Evolutionary conservation across 2,797 vertebrate genomes (phyloP).

Genomic region (Apodemus agrarius): DNA sequence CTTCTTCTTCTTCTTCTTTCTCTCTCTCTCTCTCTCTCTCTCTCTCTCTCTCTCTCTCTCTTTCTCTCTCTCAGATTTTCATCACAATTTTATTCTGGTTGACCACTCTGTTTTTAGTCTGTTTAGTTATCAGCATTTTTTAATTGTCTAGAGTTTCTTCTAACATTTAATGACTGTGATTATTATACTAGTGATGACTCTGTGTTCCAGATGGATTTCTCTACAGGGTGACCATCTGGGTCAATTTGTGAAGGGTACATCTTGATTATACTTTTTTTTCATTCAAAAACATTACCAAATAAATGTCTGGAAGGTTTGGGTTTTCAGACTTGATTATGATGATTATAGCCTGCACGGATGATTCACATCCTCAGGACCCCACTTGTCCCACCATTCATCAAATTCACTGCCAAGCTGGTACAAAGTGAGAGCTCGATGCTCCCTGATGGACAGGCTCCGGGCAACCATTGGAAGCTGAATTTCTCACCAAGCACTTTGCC

Average conservation of each 20-base stretch:
- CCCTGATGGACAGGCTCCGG: not conserved
- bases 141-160: not conserved
- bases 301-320: not conserved
- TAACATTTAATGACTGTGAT: slow-evolving; percentile 5
- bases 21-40: not conserved
- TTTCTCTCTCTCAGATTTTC: not conserved
- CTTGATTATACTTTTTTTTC: not conserved
- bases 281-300: not conserved
- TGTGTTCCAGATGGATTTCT: slow-evolving; percentile 7
- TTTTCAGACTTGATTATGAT: not conserved
- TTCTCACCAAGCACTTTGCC: not conserved
- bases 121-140: not conserved
- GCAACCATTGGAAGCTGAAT: not conserved
- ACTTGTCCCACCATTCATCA: not conserved
- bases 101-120: not conserved
- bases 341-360: not conserved
- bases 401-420: not conserved
- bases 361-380: not conserved
- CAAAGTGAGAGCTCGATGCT: not conserved
- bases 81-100: not conserved
- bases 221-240: not conserved
- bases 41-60: not conserved
- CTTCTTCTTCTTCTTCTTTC: too few species aligned
- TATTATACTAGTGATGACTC: not conserved
- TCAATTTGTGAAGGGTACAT: not conserved